These are phyloP conservation scores for Adelosebastes latens DNA, from an alignment of 2,797 vertebrate species.

Conservation along the genomic window DNA sequence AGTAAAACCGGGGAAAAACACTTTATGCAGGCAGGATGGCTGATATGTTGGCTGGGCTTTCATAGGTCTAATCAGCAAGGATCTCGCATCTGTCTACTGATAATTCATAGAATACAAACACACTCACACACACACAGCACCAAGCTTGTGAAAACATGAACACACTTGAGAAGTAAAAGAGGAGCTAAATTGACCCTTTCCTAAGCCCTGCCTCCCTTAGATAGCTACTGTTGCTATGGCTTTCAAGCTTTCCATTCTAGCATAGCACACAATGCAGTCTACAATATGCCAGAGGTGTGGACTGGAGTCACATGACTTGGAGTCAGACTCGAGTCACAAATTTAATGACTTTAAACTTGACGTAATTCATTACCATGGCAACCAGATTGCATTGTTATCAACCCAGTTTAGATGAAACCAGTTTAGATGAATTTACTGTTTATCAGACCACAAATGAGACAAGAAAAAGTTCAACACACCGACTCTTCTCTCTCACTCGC, in stretches of 20 bases:
- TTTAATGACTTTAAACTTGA: background rate
- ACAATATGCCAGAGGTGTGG: background rate
- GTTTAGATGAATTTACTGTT: too few relatives aligned
- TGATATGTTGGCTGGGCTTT: conserved; percentile 19
- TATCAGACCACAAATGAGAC: too few relatives aligned
- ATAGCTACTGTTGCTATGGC: background rate
- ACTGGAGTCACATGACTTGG: background rate
- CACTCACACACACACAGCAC: background rate
- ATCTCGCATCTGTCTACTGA: background rate
- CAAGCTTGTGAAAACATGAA: background rate
- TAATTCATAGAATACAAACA: background rate
- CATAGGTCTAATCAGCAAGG: conserved; percentile 25
- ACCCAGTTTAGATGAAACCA: too few relatives aligned
- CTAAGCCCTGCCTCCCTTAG: background rate
- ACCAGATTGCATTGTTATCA: too few relatives aligned
- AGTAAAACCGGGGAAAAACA: conserved; percentile 47
- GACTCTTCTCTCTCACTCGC: too few relatives aligned
- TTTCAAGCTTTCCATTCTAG: background rate
- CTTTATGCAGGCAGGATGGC: conserved; percentile 14
- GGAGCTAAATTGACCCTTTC: background rate
- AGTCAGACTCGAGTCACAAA: background rate
- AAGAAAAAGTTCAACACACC: too few relatives aligned
- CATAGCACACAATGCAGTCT: background rate
- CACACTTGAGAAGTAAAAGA: background rate
- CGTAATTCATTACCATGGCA: too few relatives aligned